Base-by-base conservation (phyloP, 1,140 invertebrate species). In the Nasonia giraulti region DNA sequence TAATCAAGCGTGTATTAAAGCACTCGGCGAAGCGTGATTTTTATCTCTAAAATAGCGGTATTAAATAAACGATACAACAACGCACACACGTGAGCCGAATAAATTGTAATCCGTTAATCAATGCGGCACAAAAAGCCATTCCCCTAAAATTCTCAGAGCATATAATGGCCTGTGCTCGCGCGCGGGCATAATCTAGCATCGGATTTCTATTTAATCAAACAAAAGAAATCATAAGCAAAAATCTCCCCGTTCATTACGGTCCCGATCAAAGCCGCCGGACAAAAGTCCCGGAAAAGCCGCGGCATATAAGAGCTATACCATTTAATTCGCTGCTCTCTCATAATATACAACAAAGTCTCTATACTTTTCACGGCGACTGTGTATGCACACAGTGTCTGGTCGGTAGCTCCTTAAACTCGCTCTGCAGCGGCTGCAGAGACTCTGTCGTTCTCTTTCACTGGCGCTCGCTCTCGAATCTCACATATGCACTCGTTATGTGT, bases 341-440 rank as follows among this genome's bases (percentile, higher is more conserved):
- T 44, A 44, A 44, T 10, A 44, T 44, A 40, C 31, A 74, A 31
- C 31, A 8, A 77, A 55, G 44, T 77, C 47, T 31, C 75, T 17
- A 10, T 33, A 27, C 47, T 50, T 79, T 55, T n/a, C 77, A 3
- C 31, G 11, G 17, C 23, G 1, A 27, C 27, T 10, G 55, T 79
- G 23, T 44, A 44, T 44, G 8, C 10, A 44, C 17, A 37, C 31
- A n/a, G 31, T 17, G 55, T 68, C 5, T 37, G 17, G n/a, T 68
- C 77, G 55, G 77, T 79, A 79, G 31, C 55, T 79, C 10, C 55
- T 79, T 40, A 68, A 40, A 74, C 71, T 12, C 74, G 76, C 40
- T 17, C n/a, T 81, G 23, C 0, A 10, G 7, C 14, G 17, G 23
- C 2, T n/a, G 27, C 68, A 50, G 11, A 27, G 27, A 62, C 12